A percentile compares a stretch with the other conserved stretches of the same genome.
Evolutionary conservation across 2,113 vertebrate genomes (phyloP).

Genomic region (Dicentrarchus labrax): DNA sequence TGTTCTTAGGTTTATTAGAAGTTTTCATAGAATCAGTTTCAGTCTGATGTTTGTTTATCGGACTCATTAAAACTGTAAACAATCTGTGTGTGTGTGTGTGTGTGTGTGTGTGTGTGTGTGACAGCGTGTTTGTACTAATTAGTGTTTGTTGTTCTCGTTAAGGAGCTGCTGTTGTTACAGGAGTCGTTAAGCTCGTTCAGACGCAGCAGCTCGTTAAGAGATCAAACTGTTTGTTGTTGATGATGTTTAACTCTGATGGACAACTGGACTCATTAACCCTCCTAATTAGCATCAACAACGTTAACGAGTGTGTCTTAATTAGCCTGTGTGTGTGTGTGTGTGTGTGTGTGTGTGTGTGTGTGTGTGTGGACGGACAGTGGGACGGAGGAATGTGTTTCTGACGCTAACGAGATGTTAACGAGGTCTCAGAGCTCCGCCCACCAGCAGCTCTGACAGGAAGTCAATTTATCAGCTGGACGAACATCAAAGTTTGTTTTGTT

Average conservation of each 20-base stretch:
- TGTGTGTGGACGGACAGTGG: no score
- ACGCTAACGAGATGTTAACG: slow-evolving; percentile 12
- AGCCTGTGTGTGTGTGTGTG: not conserved
- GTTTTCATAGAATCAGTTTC: no score
- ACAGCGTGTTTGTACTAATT: slow-evolving; percentile 22
- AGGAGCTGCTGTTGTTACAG: not conserved
- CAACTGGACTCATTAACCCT: not conserved
- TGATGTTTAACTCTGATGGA: slow-evolving; percentile 12
- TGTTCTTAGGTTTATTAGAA: no score
- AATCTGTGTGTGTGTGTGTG: not conserved
- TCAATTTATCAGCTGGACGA: not conserved
- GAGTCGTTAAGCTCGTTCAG: slow-evolving; percentile 25
- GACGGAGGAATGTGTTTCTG: not conserved
- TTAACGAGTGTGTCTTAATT: slow-evolving; percentile 46
- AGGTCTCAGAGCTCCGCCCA: slow-evolving; percentile 51
- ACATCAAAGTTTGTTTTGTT: slow-evolving; percentile 49
- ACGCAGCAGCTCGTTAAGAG: slow-evolving; percentile 33
- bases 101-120: not conserved
- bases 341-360: no score
- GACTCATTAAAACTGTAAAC: no score
- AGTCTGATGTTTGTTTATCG: no score
- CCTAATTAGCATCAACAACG: slow-evolving; percentile 8
- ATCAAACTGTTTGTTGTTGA: slow-evolving; percentile 42
- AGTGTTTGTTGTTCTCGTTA: slow-evolving; percentile 36
- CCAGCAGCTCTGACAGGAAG: slow-evolving; percentile 12